Evolutionary conservation across 2,797 vertebrate genomes (phyloP), one percentile per base, ranked within the genome.

Genomic region (Phataginus tetradactyla): DNA sequence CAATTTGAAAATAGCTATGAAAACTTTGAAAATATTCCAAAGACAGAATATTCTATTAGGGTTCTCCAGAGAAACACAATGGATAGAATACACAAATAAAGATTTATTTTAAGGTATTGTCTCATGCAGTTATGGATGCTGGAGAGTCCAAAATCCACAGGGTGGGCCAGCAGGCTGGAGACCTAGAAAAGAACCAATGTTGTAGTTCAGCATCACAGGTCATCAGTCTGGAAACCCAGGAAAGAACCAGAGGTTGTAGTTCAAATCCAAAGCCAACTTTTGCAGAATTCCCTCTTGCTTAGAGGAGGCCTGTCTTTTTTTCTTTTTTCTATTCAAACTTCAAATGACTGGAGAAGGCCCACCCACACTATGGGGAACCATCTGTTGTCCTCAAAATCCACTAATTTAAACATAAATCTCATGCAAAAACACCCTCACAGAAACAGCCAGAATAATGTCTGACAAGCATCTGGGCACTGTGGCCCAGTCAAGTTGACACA

Each of bases 1-100:
- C 39, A 39, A 80, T 95, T 71, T 51, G 34, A 84, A 97, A 94
- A 68, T 34, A 77, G 34, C 45, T 81, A 72, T 78, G n/a, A 94
- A 81, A 94, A 39, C 71, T 87, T 93, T 51, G 27, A 79, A 95
- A 92, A 85, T 51, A 75, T 45, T 79, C 59, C 45, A 53, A 23
- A 25, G 32, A 88, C 7, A 87, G 12, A 92, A 86, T 64, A 8
- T 71, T 34, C 49, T 74, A 77, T 59, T 39, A 71, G 27, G 14
- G 12, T 61, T 90, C 51, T 89, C 23, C 66, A 74, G 49, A 86
- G 37, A 81, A 87, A 45, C 23, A 68, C 21, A 86, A 32, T 59
- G 34, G 32, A 74, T 61, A 74, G 8, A 84, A 45, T 34, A 61
- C 7, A 37, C 20, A 71, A 4, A 71, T 27, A 84, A 61, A 78